A percentile compares a stretch with the other conserved stretches of the same genome.
phyloP scores from a whole-genome alignment of 2,797 vertebrate species.

The Trachurus trachurus region DNA sequence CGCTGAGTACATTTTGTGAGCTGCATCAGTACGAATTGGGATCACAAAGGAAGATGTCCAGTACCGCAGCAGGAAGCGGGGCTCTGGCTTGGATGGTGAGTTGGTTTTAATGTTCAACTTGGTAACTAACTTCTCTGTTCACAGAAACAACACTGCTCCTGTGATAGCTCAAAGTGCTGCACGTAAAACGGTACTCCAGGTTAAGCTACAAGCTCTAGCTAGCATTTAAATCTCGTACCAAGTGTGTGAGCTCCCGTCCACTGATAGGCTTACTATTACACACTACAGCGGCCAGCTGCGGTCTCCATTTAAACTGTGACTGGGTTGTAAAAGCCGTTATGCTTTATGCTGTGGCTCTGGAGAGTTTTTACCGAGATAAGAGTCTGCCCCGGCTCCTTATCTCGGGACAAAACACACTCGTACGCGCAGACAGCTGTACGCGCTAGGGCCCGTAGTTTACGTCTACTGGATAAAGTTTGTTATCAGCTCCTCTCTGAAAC shows the following conservation, averaged over 20 bases:
- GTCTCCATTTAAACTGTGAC: constrained; percentile 10
- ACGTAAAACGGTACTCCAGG: background rate
- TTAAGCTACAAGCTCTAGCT: background rate
- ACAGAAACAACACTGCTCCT: rapidly evolving
- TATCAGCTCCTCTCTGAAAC: no score
- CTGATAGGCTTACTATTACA: constrained; percentile 8
- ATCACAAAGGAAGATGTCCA: constrained; percentile 88
- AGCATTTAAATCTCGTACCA: constrained; percentile 49
- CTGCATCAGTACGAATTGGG: constrained; percentile 47
- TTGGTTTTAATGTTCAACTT: constrained; percentile 49
- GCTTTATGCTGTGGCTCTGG: background rate
- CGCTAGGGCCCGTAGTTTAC: background rate
- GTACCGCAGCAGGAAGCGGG: constrained; percentile 90
- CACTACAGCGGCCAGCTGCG: background rate
- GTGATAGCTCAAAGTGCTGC: rapidly evolving
- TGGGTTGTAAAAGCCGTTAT: background rate
- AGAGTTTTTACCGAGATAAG: background rate
- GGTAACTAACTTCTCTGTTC: background rate
- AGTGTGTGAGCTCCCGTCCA: background rate
- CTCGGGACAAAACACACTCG: background rate
- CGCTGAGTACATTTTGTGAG: constrained; percentile 65
- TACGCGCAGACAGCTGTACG: no score
- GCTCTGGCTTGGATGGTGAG: constrained; percentile 94
- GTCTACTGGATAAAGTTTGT: background rate
- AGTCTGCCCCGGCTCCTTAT: background rate